Percentiles rank a stretch among this genome's conserved stretches.
Conservation (phyloP, 2,888 invertebrate species). For the Diloba caeruleocephala region DNA sequence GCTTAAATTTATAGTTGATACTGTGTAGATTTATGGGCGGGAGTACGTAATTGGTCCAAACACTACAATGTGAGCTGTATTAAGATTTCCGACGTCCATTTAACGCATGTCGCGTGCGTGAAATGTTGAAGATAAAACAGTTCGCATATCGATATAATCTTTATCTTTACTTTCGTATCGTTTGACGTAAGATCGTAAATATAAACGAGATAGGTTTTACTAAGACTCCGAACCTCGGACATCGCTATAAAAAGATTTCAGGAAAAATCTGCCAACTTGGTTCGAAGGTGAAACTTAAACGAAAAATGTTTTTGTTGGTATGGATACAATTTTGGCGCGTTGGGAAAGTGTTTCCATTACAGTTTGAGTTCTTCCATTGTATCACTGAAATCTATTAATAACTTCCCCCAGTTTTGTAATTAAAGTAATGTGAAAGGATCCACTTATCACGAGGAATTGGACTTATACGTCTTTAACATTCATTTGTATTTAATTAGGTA, state of each 20-base stretch:
- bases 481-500: constrained; percentile 25
- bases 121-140: constrained; percentile 14
- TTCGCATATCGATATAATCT: constrained; percentile 18
- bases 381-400: constrained; percentile 9
- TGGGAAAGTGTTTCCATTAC: constrained; percentile 29
- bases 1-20: constrained; percentile 25
- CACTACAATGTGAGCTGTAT: constrained; percentile 9
- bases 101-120: background rate
- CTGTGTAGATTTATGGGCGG: constrained; percentile 18
- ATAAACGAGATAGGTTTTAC: constrained; percentile 40
- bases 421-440: too few species aligned
- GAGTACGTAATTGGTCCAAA: constrained; percentile 22
- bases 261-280: constrained; percentile 30
- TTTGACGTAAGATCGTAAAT: constrained; percentile 45
- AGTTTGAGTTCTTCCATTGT: constrained; percentile 24
- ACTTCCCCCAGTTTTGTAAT: too few species aligned
- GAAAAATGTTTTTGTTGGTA: constrained; percentile 42
- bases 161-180: constrained; percentile 25
- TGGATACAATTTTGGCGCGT: constrained; percentile 18
- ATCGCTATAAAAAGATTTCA: constrained; percentile 41
- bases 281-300: constrained; percentile 45
- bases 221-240: constrained; percentile 39
- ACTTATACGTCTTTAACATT: constrained; percentile 4
- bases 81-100: constrained; percentile 1
- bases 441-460: too few species aligned